Evolutionary conservation across 2,888 invertebrate genomes (phyloP).

Genomic region (Nomada flava): DNA sequence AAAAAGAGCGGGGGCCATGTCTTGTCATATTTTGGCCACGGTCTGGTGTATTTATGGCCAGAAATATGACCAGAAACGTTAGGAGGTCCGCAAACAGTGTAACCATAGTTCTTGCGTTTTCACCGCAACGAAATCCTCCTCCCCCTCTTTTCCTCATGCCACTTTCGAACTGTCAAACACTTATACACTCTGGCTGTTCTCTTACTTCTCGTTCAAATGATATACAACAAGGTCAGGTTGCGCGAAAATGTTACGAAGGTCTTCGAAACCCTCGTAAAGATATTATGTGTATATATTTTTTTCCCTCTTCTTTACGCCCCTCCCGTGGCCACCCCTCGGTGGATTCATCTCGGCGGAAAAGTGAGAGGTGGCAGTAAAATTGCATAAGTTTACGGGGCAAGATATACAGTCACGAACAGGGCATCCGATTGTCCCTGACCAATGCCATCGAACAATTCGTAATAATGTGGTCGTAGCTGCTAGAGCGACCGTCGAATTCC

Average conservation of each 20-base stretch:
- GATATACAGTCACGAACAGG: slow-evolving; percentile 66
- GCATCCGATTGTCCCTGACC: slow-evolving; percentile 65
- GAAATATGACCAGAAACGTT: slow-evolving; percentile 82
- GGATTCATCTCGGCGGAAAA: slow-evolving; percentile 62
- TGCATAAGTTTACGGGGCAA: slow-evolving; percentile 65
- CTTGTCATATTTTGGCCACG: slow-evolving; percentile 82
- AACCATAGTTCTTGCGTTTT: slow-evolving; percentile 64
- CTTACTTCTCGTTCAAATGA: slow-evolving; percentile 44
- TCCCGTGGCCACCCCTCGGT: neutral
- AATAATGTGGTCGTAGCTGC: slow-evolving; percentile 68
- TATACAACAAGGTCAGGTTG: slow-evolving; percentile 64
- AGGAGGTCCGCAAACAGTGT: slow-evolving; percentile 79
- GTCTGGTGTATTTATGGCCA: slow-evolving; percentile 81
- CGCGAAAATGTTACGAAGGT: slow-evolving; percentile 66
- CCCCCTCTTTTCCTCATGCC: neutral
- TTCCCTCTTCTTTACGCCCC: neutral
- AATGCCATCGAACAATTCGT: slow-evolving; percentile 72
- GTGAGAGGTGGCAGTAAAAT: slow-evolving; percentile 75
- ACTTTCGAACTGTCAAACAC: neutral
- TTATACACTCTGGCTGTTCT: slow-evolving; percentile 1
- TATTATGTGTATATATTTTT: slow-evolving; percentile 70
- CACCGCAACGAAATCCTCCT: slow-evolving; percentile 32
- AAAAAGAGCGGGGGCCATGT: slow-evolving; percentile 21
- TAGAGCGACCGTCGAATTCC: slow-evolving; percentile 28
- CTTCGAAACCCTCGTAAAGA: slow-evolving; percentile 71